These are phyloP conservation scores for Remorina albescens DNA, from an alignment of 2,797 vertebrate genomes.

Conservation along the genomic window DNA sequence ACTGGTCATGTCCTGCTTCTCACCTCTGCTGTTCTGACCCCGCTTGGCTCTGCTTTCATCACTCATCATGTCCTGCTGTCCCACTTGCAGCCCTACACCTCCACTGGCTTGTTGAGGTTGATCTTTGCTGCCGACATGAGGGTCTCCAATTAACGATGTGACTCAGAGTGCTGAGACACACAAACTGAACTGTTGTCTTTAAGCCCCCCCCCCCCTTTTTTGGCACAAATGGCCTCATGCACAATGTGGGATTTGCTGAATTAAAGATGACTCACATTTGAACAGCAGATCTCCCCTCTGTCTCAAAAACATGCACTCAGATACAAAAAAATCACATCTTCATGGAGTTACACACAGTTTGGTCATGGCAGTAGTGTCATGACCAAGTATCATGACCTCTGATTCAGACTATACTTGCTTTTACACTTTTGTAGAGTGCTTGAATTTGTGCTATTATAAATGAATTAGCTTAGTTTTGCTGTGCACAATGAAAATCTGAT, in stretches of 20 bases:
- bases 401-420: slow-evolving; percentile 26
- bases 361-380: slow-evolving; percentile 36
- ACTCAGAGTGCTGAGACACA: slow-evolving; percentile 56
- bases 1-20: slow-evolving; percentile 60
- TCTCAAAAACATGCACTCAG: slow-evolving; percentile 20
- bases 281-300: slow-evolving; percentile 35
- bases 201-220: slow-evolving; percentile 30
- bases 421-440: slow-evolving; percentile 12
- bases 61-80: slow-evolving; percentile 57
- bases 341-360: slow-evolving; percentile 13
- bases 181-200: slow-evolving; percentile 43
- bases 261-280: slow-evolving; percentile 57
- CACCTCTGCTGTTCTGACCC: slow-evolving; percentile 64
- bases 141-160: slow-evolving; percentile 53
- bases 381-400: slow-evolving; percentile 15
- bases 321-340: slow-evolving; percentile 24
- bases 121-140: slow-evolving; percentile 53
- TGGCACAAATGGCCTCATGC: slow-evolving; percentile 26
- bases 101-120: slow-evolving; percentile 49
- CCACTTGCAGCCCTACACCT: slow-evolving; percentile 60
- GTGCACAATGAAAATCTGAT: background rate
- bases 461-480: slow-evolving; percentile 13
- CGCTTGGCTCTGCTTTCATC: slow-evolving; percentile 53
- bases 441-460: slow-evolving; percentile 6
- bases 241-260: slow-evolving; percentile 28